Evolutionary conservation across 1,140 invertebrate species (phyloP).

Genomic region (Polyergus mexicanus): DNA sequence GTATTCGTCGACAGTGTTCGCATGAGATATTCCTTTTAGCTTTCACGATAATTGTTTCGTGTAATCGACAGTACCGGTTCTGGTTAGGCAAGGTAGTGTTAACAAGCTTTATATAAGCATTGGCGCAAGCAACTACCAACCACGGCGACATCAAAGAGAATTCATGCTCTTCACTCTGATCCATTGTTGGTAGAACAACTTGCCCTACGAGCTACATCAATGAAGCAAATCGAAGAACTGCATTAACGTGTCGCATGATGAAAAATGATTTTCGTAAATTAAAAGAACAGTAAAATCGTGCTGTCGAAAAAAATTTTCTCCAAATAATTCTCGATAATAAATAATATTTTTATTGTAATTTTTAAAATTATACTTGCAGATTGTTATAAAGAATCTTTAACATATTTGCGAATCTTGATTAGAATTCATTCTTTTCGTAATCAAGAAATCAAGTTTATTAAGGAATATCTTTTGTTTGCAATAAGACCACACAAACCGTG

Average conservation of each 20-base stretch:
- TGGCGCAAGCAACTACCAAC: conserved; percentile 58
- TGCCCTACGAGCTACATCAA: conserved; percentile 29
- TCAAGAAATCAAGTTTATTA: neutral
- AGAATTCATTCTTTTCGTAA: neutral
- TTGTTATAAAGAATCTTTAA: neutral
- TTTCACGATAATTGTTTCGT: conserved; percentile 34
- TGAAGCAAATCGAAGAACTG: conserved; percentile 31
- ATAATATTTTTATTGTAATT: conserved; percentile 7
- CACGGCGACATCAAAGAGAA: conserved; percentile 71
- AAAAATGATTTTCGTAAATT: neutral
- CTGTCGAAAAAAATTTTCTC: neutral
- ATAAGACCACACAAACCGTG: neutral
- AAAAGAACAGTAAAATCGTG: neutral
- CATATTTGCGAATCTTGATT: neutral
- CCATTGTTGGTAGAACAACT: conserved; percentile 40
- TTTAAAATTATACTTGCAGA: neutral
- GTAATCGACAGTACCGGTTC: conserved; percentile 47
- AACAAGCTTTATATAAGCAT: conserved; percentile 76
- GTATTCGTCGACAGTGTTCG: neutral
- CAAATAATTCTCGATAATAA: neutral
- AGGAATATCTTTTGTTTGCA: neutral
- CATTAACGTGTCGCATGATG: neutral
- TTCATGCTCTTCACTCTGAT: conserved; percentile 40
- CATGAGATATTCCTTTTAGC: conserved; percentile 36
- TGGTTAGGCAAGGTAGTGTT: conserved; percentile 66